A percentile compares a stretch with the other conserved stretches of the same genome.
These are phyloP conservation scores for Sipha flava DNA, from an alignment of 1,140 invertebrate species.

Conservation along the genomic window DNA sequence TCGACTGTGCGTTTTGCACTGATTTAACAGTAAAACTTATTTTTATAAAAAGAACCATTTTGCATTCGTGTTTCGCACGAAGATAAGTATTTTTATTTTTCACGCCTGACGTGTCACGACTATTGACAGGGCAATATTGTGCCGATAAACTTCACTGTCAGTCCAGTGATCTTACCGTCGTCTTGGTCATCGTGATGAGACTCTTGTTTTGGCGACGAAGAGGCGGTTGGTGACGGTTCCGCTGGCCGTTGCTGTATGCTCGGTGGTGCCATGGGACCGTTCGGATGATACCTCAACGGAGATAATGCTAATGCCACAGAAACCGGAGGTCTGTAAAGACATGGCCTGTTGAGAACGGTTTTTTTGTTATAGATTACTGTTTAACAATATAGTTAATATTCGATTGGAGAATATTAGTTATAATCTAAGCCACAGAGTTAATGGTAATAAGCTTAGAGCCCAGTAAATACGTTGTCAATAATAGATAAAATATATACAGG, in stretches of 20 bases:
- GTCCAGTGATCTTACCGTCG: constrained; percentile 25
- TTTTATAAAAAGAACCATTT: too few species aligned
- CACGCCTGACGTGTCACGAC: too few species aligned
- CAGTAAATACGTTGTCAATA: too few species aligned
- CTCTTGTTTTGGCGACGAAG: constrained; percentile 40
- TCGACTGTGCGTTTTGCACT: too few species aligned
- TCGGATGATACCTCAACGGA: constrained; percentile 41
- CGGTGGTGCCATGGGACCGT: constrained; percentile 43
- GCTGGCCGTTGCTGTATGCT: constrained; percentile 46
- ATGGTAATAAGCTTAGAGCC: too few species aligned
- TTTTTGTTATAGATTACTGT: not conserved
- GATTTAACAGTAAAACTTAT: too few species aligned
- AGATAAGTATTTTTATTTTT: too few species aligned
- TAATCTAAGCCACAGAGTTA: too few species aligned
- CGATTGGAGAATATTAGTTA: not conserved
- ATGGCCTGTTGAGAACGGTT: constrained; percentile 25
- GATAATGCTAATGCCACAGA: constrained; percentile 48
- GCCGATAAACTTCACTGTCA: not conserved
- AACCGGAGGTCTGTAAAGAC: constrained; percentile 48
- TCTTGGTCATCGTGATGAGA: constrained; percentile 35
- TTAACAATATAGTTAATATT: not conserved
- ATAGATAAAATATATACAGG: too few species aligned
- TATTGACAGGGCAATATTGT: too few species aligned
- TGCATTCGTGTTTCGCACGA: too few species aligned
- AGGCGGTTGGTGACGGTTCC: constrained; percentile 46